Evolutionary conservation across 2,113 vertebrate species (phyloP).

Genomic region (Galbula dea): DNA sequence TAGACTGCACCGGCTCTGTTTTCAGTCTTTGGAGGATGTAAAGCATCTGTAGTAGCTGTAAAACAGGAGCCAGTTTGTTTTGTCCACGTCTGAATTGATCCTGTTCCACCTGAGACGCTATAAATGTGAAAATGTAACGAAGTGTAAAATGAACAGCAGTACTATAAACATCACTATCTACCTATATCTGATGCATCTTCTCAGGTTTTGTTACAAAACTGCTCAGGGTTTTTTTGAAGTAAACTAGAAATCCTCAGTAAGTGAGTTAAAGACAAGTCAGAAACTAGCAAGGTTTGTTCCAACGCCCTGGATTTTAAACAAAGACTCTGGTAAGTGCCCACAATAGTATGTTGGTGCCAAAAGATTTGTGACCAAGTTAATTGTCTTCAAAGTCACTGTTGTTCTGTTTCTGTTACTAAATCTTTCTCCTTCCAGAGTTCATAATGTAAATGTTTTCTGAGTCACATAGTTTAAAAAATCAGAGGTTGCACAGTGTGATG

Average conservation of each 20-base stretch:
- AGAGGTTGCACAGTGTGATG: background rate
- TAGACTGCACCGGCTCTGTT: background rate
- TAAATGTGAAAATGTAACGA: constrained; percentile 5
- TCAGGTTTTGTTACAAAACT: background rate
- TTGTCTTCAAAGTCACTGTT: background rate
- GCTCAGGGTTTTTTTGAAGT: background rate
- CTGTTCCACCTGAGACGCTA: background rate
- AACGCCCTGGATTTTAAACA: background rate
- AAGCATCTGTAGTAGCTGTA: background rate
- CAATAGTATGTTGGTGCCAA: background rate
- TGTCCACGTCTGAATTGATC: background rate
- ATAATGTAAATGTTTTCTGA: background rate
- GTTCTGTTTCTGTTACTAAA: background rate
- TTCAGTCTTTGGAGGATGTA: background rate
- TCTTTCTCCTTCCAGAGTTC: background rate
- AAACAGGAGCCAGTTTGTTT: background rate
- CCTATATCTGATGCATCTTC: background rate
- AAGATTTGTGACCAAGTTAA: constrained; percentile 9
- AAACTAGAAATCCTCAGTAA: background rate
- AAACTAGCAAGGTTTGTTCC: background rate
- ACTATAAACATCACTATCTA: background rate
- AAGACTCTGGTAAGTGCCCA: background rate
- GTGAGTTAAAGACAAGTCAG: background rate
- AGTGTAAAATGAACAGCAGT: background rate
- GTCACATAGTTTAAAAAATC: background rate